Evolutionary conservation across 2,888 invertebrate genomes (phyloP).

Genomic region (Phania funesta): DNA sequence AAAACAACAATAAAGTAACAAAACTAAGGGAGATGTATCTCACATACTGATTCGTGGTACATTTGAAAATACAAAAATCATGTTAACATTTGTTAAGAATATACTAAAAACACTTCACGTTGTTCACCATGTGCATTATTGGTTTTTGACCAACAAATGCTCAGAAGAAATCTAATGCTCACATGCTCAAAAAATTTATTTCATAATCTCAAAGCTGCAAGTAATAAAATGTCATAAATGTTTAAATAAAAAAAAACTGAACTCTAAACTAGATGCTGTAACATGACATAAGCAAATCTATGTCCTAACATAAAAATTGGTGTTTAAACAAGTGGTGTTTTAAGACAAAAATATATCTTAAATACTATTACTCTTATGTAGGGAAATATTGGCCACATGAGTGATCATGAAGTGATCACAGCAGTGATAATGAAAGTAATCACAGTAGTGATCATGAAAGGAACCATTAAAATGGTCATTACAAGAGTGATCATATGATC

Average conservation of each 20-base stretch:
- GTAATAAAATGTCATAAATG: constrained; percentile 54
- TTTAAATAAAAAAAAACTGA: constrained; percentile 28
- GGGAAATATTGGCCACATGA: too few relatives aligned
- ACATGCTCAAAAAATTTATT: constrained; percentile 33
- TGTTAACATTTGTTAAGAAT: constrained; percentile 60
- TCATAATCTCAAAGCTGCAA: constrained; percentile 41
- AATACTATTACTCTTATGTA: too few relatives aligned
- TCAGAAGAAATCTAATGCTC: neutral
- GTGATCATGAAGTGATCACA: too few relatives aligned
- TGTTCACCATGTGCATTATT: constrained; percentile 7
- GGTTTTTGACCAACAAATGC: constrained; percentile 53
- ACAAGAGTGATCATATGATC: too few relatives aligned
- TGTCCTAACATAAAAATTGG: neutral
- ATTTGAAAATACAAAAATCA: constrained; percentile 34
- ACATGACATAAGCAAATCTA: constrained; percentile 22
- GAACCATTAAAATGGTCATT: too few relatives aligned
- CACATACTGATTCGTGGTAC: neutral
- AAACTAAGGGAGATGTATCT: constrained; percentile 33
- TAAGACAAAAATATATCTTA: too few relatives aligned
- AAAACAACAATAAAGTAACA: neutral
- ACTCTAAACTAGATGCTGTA: constrained; percentile 24
- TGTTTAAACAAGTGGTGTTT: neutral
- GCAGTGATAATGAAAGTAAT: too few relatives aligned
- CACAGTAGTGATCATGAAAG: too few relatives aligned
- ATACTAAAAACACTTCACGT: constrained; percentile 11